Conservation (phyloP, 2,888 invertebrate genomes). For the Lasioglossum zephyrum region DNA sequence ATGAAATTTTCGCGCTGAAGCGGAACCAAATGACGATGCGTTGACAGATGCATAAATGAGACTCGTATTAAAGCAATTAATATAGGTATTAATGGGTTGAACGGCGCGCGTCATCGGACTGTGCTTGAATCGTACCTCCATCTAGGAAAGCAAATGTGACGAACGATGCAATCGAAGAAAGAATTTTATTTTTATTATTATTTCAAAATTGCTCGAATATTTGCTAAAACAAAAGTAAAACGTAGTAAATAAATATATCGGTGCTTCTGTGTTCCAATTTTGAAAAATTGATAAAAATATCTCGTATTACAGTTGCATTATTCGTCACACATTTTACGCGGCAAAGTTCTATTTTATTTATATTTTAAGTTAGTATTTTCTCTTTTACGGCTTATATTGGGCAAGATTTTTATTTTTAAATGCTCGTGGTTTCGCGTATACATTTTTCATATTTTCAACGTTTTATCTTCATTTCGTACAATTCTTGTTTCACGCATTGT, state of each 20-base stretch:
- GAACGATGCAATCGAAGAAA: neutral
- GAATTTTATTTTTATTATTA: neutral
- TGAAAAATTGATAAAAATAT: too few relatives aligned
- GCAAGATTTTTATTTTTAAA: neutral
- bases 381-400: neutral
- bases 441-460: neutral
- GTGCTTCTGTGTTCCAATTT: too few relatives aligned
- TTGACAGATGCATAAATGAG: neutral
- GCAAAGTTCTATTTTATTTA: too few relatives aligned
- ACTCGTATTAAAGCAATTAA: constrained; percentile 1
- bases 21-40: constrained; percentile 7
- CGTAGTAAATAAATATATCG: too few relatives aligned
- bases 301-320: too few relatives aligned
- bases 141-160: neutral
- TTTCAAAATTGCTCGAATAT: neutral
- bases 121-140: neutral
- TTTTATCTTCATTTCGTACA: neutral
- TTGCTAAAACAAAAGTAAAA: too few relatives aligned
- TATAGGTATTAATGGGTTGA: constrained; percentile 1
- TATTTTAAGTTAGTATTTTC: too few relatives aligned
- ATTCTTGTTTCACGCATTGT: neutral
- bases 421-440: neutral
- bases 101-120: neutral
- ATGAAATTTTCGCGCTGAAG: constrained; percentile 2
- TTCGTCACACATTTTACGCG: too few relatives aligned